Percentiles rank a stretch among this genome's conserved stretches.
phyloP scores from a whole-genome alignment of 2,797 vertebrate genomes.

The Champsocephalus esox region DNA sequence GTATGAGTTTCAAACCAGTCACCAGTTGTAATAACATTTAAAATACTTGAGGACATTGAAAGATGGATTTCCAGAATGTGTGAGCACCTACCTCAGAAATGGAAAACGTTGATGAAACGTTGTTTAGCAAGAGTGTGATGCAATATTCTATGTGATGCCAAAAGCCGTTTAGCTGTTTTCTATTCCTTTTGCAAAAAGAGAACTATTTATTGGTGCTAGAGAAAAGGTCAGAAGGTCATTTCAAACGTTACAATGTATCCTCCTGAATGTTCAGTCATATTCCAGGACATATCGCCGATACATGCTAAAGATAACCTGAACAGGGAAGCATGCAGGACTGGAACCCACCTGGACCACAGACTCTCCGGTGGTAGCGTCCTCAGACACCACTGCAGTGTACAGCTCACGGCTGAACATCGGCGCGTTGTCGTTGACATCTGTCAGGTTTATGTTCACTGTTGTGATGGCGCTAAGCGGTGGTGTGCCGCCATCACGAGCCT shows the following conservation, averaged over 20 bases:
- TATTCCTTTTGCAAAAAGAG: too few species aligned
- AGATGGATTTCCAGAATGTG: too few species aligned
- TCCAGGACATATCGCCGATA: background rate
- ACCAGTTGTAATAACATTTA: too few species aligned
- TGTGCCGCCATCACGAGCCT: slow-evolving; percentile 93
- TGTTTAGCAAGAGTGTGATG: too few species aligned
- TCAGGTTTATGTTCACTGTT: slow-evolving; percentile 93
- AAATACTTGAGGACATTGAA: too few species aligned
- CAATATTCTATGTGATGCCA: too few species aligned
- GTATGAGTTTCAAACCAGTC: too few species aligned
- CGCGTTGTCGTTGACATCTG: slow-evolving; percentile 95
- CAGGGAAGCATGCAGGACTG: background rate
- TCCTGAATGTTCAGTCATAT: background rate
- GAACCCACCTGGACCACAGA: slow-evolving; percentile 88
- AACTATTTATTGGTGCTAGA: too few species aligned
- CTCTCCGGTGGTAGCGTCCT: slow-evolving; percentile 90
- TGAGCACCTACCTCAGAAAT: too few species aligned
- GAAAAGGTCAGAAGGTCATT: background rate
- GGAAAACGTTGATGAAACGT: too few species aligned
- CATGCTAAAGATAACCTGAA: too few species aligned
- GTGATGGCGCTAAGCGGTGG: slow-evolving; percentile 92
- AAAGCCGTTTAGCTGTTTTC: too few species aligned
- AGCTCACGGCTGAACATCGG: slow-evolving; percentile 90
- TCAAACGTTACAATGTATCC: background rate
- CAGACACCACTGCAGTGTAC: slow-evolving; percentile 92